Evolutionary conservation across 2,888 invertebrate species (phyloP).

Genomic region (Sabellastarte sp.): DNA sequence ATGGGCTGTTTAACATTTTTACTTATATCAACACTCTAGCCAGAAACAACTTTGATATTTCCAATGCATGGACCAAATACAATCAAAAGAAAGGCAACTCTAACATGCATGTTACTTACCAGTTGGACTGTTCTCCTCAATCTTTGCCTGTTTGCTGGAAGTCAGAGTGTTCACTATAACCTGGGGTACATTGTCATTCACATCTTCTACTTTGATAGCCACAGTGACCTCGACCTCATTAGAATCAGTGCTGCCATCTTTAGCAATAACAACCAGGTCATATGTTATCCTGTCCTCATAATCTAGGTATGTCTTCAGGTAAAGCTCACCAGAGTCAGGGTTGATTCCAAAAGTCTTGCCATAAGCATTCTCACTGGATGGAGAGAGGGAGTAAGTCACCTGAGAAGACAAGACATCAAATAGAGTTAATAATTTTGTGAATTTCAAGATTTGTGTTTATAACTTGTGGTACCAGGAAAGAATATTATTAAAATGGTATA

Average conservation of each 20-base stretch:
- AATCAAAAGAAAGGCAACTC: no score
- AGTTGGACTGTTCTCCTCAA: no score
- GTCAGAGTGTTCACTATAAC: constrained; percentile 11
- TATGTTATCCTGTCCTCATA: constrained; percentile 69
- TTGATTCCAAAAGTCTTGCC: constrained; percentile 43
- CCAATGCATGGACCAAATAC: no score
- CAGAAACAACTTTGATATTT: no score
- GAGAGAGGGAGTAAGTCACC: neutral
- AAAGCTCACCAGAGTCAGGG: constrained; percentile 40
- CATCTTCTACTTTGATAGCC: constrained; percentile 11
- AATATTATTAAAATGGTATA: no score
- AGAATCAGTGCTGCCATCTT: constrained; percentile 7
- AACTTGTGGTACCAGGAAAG: no score
- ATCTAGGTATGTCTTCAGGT: constrained; percentile 60
- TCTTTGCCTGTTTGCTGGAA: no score
- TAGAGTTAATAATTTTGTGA: no score
- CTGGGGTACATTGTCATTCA: constrained; percentile 14
- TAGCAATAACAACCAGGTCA: constrained; percentile 7
- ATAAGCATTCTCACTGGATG: constrained; percentile 8
- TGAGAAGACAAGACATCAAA: neutral
- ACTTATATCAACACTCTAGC: no score
- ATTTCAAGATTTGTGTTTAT: no score
- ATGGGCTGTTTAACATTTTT: no score
- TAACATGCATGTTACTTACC: no score
- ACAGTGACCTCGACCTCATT: constrained; percentile 4